phyloP scores from a whole-genome alignment of 2,888 invertebrate species.

The Volucella bombylans region DNA sequence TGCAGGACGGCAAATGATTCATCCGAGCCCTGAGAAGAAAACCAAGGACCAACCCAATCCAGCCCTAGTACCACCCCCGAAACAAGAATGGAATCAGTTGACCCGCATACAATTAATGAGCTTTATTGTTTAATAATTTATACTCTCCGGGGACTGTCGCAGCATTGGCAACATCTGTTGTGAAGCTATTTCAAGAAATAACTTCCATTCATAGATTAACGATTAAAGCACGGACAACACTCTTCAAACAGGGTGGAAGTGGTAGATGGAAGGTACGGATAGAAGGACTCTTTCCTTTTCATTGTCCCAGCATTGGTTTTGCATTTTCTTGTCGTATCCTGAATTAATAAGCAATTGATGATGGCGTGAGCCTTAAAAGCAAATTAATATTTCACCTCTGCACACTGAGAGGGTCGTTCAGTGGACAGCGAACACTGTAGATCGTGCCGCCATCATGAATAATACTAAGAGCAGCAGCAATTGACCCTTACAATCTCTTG shows the following conservation, averaged over 20 bases:
- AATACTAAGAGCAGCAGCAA: slow-evolving; percentile 17
- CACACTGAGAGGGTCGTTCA: neutral
- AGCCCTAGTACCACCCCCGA: neutral
- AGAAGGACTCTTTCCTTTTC: too few species aligned
- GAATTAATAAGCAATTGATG: slow-evolving; percentile 72
- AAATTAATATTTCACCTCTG: slow-evolving; percentile 70
- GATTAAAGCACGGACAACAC: slow-evolving; percentile 36
- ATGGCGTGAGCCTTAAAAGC: slow-evolving; percentile 71
- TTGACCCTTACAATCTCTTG: slow-evolving; percentile 2
- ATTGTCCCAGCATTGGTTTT: slow-evolving; percentile 54
- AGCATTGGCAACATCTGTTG: slow-evolving; percentile 61
- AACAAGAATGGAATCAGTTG: slow-evolving; percentile 68
- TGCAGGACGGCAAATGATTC: slow-evolving; percentile 43
- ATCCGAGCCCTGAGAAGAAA: slow-evolving; percentile 26
- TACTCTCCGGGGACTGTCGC: slow-evolving; percentile 64
- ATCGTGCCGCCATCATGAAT: slow-evolving; percentile 30
- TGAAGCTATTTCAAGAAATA: slow-evolving; percentile 24
- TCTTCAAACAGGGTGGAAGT: neutral
- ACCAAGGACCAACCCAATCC: slow-evolving; percentile 12
- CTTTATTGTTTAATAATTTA: slow-evolving; percentile 73
- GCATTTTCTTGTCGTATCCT: slow-evolving; percentile 53
- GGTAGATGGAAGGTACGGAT: neutral
- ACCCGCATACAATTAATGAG: slow-evolving; percentile 74
- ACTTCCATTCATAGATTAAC: slow-evolving; percentile 60
- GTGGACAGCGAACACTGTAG: slow-evolving; percentile 2